A percentile compares a stretch with the other conserved stretches of the same genome.
Evolutionary conservation across 2,113 vertebrate genomes (phyloP).

Genomic region (Mesitornis unicolor): DNA sequence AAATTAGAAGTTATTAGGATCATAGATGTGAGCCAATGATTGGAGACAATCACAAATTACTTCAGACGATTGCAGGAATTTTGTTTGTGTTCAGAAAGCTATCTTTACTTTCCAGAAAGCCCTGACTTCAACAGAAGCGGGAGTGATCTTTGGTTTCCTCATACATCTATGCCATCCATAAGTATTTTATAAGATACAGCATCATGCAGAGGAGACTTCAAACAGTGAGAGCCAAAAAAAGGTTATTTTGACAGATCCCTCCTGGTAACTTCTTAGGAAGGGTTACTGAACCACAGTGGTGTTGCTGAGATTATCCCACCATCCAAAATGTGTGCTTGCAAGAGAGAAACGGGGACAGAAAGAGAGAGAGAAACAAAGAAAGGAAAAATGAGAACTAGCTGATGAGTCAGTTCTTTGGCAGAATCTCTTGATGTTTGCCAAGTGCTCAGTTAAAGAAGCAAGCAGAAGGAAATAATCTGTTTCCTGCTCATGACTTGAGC

Average conservation of each 20-base stretch:
- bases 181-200: background rate
- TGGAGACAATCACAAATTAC: background rate
- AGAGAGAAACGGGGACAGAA: background rate
- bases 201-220: background rate
- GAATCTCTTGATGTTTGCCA: background rate
- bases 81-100: background rate
- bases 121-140: background rate
- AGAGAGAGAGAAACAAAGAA: background rate
- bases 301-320: background rate
- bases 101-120: background rate
- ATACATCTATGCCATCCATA: background rate
- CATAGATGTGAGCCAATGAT: background rate
- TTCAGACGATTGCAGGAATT: background rate
- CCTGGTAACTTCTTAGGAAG: background rate
- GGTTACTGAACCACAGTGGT: background rate
- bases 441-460: slow-evolving; percentile 23
- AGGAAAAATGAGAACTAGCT: background rate
- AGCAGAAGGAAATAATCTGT: slow-evolving; percentile 2
- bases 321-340: background rate
- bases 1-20: background rate
- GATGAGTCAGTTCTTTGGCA: background rate
- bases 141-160: background rate
- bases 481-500: slow-evolving; percentile 10
- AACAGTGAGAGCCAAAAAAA: background rate
- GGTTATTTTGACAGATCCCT: background rate